These are phyloP conservation scores for Pheosia gnoma DNA, from an alignment of 2,888 invertebrate species.

Conservation along the genomic window DNA sequence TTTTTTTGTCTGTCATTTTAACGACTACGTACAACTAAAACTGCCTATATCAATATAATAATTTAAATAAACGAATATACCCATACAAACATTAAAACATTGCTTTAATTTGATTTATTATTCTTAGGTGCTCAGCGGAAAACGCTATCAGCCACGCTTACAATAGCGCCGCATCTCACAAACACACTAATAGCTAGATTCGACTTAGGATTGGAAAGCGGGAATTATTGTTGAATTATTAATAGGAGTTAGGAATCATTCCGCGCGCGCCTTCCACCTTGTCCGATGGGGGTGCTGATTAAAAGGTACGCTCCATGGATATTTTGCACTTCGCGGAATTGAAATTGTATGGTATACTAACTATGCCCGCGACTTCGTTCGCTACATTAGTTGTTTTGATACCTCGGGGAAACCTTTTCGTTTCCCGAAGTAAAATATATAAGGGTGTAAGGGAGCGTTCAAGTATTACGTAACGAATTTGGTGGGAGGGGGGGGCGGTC, in stretches of 20 bases:
- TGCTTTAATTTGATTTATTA: background rate
- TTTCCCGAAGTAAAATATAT: too few species aligned
- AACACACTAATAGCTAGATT: slow-evolving; percentile 26
- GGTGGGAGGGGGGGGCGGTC: too few species aligned
- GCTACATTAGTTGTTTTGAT: too few species aligned
- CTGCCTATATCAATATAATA: too few species aligned
- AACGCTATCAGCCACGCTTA: slow-evolving; percentile 7
- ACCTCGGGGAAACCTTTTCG: too few species aligned
- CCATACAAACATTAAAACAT: too few species aligned
- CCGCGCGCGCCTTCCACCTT: slow-evolving; percentile 12
- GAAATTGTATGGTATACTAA: background rate
- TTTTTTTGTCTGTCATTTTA: too few species aligned
- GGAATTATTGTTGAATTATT: slow-evolving; percentile 41
- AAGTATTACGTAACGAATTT: too few species aligned
- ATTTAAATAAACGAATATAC: too few species aligned
- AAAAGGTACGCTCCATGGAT: background rate
- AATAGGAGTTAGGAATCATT: slow-evolving; percentile 29
- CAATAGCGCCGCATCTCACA: slow-evolving; percentile 1
- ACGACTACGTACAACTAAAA: too few species aligned
- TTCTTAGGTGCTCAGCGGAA: background rate
- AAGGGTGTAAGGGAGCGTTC: too few species aligned
- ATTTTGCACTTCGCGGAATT: slow-evolving; percentile 1
- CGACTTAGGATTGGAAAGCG: slow-evolving; percentile 37
- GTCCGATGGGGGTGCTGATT: slow-evolving; percentile 3
- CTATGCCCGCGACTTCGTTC: background rate